These are phyloP conservation scores for Napeogenes sylphis DNA, from an alignment of 2,888 invertebrate species.

Conservation along the genomic window DNA sequence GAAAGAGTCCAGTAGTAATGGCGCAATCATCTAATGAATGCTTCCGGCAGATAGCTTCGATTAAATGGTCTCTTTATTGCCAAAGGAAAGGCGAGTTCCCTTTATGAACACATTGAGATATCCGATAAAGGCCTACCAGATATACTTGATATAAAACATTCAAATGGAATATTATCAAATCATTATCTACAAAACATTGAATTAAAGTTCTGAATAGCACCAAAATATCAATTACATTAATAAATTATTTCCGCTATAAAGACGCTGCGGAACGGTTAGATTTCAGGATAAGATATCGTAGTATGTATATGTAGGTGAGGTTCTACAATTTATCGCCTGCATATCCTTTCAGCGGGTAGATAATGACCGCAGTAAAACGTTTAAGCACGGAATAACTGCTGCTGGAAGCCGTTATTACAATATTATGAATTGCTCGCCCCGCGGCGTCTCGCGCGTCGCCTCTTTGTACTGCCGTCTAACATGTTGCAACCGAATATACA, in stretches of 20 bases:
- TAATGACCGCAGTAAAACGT: constrained; percentile 78
- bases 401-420: constrained; percentile 75
- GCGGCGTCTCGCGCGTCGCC: constrained; percentile 44
- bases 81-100: constrained; percentile 71
- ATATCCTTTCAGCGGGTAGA: constrained; percentile 77
- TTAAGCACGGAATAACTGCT: constrained; percentile 77
- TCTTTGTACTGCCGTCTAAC: constrained; percentile 34
- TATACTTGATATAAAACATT: constrained; percentile 4
- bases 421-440: constrained; percentile 75
- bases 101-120: constrained; percentile 73
- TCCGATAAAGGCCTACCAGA: constrained; percentile 31
- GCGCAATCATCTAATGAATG: constrained; percentile 79
- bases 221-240: constrained; percentile 44
- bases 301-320: constrained; percentile 52
- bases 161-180: background rate
- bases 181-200: constrained; percentile 3
- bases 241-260: constrained; percentile 52
- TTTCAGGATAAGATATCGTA: constrained; percentile 46
- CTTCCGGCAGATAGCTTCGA: constrained; percentile 77
- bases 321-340: constrained; percentile 73
- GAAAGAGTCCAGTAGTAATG: constrained; percentile 70
- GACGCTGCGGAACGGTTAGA: constrained; percentile 47
- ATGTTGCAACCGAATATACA: constrained; percentile 2
- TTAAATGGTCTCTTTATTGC: constrained; percentile 77
- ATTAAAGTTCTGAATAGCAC: constrained; percentile 14